Evolutionary conservation across 2,797 vertebrate genomes (phyloP).

Genomic region (Amniataba percoides): DNA sequence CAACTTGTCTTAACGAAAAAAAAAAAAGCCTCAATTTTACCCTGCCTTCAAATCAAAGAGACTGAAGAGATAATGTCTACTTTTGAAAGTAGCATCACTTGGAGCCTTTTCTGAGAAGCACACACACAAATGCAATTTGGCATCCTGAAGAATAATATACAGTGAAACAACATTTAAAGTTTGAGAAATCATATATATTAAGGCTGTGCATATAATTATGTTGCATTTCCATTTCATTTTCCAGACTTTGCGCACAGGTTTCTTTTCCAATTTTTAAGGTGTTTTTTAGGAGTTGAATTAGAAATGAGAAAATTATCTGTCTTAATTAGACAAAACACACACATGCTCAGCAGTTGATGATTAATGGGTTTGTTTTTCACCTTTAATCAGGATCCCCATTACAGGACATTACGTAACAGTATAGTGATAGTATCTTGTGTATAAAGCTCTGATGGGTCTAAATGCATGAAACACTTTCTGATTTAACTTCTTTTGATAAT

Average conservation of each 20-base stretch:
- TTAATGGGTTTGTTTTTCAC: neutral
- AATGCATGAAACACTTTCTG: neutral
- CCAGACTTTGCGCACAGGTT: neutral
- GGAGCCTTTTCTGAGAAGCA: neutral
- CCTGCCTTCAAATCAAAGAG: slow-evolving; percentile 1
- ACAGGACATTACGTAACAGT: neutral
- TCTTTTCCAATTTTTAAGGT: neutral
- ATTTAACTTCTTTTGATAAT: neutral
- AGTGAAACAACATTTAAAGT: slow-evolving; percentile 6
- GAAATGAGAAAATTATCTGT: too few species aligned
- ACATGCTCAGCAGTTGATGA: neutral
- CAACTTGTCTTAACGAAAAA: neutral
- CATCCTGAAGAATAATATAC: neutral
- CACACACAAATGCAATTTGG: neutral
- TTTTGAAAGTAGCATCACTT: neutral
- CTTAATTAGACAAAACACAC: neutral
- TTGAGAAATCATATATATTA: neutral
- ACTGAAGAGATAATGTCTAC: neutral
- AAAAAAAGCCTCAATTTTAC: neutral
- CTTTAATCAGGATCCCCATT: neutral
- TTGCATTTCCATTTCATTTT: neutral
- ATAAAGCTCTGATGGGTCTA: neutral
- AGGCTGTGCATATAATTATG: neutral
- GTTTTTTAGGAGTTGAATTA: too few species aligned
- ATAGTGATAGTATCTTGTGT: neutral